Conservation (phyloP, 2,797 vertebrate genomes). For the Spea hammondii region DNA sequence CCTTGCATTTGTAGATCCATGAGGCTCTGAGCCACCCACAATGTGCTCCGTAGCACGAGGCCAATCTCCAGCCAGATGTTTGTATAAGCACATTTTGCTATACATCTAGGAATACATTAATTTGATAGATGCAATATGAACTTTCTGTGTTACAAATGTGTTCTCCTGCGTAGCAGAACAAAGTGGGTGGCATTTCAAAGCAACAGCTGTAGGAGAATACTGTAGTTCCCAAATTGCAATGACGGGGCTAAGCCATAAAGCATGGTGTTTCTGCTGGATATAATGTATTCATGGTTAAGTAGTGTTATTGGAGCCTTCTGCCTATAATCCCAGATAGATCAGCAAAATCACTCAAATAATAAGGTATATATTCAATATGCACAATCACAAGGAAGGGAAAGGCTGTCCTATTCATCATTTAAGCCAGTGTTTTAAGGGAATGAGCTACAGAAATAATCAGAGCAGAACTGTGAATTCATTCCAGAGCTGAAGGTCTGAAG, state of each 20-base stretch:
- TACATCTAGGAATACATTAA: constrained; percentile 47
- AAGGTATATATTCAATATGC: constrained; percentile 6
- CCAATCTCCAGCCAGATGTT: constrained; percentile 25
- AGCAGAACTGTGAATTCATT: constrained; percentile 10
- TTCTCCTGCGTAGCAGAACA: constrained; percentile 15
- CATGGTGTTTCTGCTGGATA: not conserved
- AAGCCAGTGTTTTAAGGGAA: not conserved
- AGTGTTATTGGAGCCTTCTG: constrained; percentile 32
- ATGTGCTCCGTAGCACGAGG: constrained; percentile 12
- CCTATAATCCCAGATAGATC: constrained; percentile 32
- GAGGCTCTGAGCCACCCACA: constrained; percentile 28
- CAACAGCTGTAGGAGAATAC: constrained; percentile 33
- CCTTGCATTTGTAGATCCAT: not conserved
- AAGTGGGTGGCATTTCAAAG: constrained; percentile 42
- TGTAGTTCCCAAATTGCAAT: constrained; percentile 40
- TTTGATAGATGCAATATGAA: constrained; percentile 38
- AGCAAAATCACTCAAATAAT: constrained; percentile 29
- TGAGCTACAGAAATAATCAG: not conserved
- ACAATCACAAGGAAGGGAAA: not conserved
- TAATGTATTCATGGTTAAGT: constrained; percentile 33
- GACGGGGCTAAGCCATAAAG: constrained; percentile 42
- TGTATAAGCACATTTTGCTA: constrained; percentile 35
- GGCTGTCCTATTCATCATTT: not conserved
- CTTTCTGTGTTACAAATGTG: constrained; percentile 17
- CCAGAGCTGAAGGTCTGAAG: not conserved